Evolutionary conservation across 92 coral and sea anemone genomes (phyloP).

Genomic region (Plumapathes pennacea): DNA sequence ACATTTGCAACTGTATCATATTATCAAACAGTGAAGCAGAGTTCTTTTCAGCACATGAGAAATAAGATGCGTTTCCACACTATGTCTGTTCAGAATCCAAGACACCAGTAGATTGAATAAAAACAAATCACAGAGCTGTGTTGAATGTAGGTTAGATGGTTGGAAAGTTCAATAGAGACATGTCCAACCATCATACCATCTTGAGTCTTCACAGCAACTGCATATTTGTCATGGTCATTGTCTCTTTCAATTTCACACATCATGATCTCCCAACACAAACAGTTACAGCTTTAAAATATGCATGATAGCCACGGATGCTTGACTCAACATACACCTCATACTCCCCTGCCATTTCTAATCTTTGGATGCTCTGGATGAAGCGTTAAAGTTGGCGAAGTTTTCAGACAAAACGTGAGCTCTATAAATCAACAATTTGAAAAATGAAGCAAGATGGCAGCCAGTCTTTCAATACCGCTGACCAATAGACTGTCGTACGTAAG

Average conservation of each 20-base stretch:
- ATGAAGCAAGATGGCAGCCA: neutral
- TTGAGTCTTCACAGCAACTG: constrained; percentile 41
- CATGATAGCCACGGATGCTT: constrained; percentile 41
- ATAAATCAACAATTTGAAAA: too few relatives aligned
- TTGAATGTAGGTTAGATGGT: too few relatives aligned
- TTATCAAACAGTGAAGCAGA: too few relatives aligned
- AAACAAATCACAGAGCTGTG: too few relatives aligned
- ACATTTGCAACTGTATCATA: too few relatives aligned
- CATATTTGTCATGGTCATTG: constrained; percentile 40
- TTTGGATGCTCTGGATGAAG: too few relatives aligned
- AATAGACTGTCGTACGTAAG: constrained; percentile 14
- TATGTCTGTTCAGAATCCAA: too few relatives aligned
- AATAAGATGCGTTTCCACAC: too few relatives aligned
- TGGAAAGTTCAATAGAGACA: constrained; percentile 30
- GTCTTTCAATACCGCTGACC: neutral
- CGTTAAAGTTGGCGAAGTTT: too few relatives aligned
- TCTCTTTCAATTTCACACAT: constrained; percentile 46
- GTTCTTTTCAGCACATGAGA: too few relatives aligned
- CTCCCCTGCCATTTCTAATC: constrained; percentile 22
- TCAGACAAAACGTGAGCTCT: too few relatives aligned
- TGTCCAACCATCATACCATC: constrained; percentile 37
- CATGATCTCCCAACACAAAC: constrained; percentile 51
- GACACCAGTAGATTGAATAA: too few relatives aligned
- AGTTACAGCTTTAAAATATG: constrained; percentile 39
- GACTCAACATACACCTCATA: constrained; percentile 42